A percentile compares a stretch with the other conserved stretches of the same genome.
phyloP scores from a whole-genome alignment of 2,797 vertebrate genomes.

The Anabacerthia variegaticeps region DNA sequence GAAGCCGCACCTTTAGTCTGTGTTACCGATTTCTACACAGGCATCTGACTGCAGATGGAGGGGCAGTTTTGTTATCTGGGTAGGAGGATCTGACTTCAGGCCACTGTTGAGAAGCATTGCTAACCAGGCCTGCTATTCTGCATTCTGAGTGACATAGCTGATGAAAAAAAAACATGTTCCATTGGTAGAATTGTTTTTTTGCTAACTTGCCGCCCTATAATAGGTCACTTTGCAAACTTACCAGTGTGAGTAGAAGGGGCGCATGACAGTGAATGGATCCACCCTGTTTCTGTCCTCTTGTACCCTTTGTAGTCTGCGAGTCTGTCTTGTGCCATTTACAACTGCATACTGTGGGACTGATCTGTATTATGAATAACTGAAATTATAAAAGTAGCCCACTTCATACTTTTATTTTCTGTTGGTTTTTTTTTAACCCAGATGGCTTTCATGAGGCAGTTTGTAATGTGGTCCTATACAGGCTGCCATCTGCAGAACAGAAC shows the following conservation, averaged over 20 bases:
- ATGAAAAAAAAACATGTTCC: neutral
- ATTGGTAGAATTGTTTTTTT: neutral
- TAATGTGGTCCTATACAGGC: neutral
- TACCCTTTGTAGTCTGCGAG: neutral
- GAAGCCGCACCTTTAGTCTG: neutral
- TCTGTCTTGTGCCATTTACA: neutral
- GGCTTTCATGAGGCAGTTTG: neutral
- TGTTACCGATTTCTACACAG: neutral
- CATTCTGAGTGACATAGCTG: neutral
- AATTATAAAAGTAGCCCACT: neutral
- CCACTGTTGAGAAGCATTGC: neutral
- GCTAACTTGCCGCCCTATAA: accelerated
- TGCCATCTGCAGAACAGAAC: neutral
- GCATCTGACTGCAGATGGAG: neutral
- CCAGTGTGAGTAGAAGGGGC: neutral
- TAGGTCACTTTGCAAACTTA: neutral
- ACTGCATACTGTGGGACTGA: neutral
- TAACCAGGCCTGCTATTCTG: neutral
- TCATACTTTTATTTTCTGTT: neutral
- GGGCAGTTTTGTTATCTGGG: neutral
- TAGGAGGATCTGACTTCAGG: neutral
- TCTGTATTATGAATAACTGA: neutral
- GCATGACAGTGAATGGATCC: accelerated
- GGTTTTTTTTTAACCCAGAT: neutral
- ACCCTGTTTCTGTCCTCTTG: neutral